Conservation (phyloP, 2,113 vertebrate genomes). For the Toxotes chatareus region DNA sequence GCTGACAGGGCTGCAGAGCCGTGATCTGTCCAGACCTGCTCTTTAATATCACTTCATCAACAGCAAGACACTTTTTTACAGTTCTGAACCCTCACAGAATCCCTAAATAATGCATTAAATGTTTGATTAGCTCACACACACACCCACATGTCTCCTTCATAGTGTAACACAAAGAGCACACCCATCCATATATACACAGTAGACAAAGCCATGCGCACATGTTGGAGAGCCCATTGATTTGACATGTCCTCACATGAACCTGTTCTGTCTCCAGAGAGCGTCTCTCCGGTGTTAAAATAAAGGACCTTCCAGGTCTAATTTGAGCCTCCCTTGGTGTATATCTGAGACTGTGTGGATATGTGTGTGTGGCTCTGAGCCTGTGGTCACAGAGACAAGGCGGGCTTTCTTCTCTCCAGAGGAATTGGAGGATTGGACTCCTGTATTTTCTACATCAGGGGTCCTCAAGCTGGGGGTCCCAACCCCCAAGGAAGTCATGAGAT, state of each 20-base stretch:
- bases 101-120: conserved; percentile 8
- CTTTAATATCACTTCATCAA: conserved; percentile 52
- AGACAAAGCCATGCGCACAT: conserved; percentile 8
- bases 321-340: conserved; percentile 37
- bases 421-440: conserved; percentile 21
- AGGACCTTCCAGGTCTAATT: conserved; percentile 54
- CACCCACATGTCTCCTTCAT: background rate
- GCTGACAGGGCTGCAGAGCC: conserved; percentile 49
- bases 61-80: conserved; percentile 27
- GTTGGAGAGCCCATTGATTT: conserved; percentile 16
- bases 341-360: conserved; percentile 45
- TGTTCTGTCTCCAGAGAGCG: conserved; percentile 29
- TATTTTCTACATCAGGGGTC: too few relatives aligned
- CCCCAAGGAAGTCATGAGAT: too few relatives aligned
- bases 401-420: conserved; percentile 50
- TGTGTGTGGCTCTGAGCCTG: conserved; percentile 25
- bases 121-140: conserved; percentile 19
- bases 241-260: conserved; percentile 56
- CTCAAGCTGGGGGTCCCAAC: too few relatives aligned
- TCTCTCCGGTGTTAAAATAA: conserved; percentile 25
- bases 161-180: conserved; percentile 29
- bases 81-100: conserved; percentile 2
- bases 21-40: conserved; percentile 63
- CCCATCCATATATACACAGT: conserved; percentile 10
- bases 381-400: conserved; percentile 57